Evolutionary conservation across 2,113 vertebrate genomes (phyloP).

Genomic region (Trichechus manatus): DNA sequence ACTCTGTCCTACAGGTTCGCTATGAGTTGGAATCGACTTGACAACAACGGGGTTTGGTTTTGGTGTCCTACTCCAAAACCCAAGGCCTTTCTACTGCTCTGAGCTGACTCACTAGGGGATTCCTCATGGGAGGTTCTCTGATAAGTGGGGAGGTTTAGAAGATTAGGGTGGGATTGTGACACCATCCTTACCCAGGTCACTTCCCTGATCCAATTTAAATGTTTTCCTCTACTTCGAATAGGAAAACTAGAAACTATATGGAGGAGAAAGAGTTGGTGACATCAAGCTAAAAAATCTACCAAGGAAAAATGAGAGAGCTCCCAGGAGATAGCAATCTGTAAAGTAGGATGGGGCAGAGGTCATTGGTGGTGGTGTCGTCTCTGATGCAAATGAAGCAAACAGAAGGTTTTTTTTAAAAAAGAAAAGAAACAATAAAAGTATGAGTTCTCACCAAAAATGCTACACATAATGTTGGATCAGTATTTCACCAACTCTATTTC

Average conservation of each 20-base stretch:
- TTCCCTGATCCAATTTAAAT: not conserved
- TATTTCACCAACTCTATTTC: not conserved
- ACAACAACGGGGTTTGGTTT: too few species aligned
- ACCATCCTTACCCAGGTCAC: too few species aligned
- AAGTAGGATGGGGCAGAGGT: fast-evolving
- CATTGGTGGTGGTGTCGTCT: not conserved
- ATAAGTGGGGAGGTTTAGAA: not conserved
- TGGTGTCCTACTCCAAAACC: not conserved
- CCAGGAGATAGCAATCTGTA: not conserved
- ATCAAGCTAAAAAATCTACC: not conserved
- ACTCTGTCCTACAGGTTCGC: too few species aligned
- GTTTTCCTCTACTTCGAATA: not conserved
- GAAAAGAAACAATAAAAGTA: not conserved
- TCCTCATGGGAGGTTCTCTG: not conserved
- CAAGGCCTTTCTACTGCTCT: not conserved
- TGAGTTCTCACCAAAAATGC: not conserved
- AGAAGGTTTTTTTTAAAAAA: not conserved
- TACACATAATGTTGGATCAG: not conserved
- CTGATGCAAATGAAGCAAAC: not conserved
- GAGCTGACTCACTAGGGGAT: fast-evolving
- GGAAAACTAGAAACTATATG: not conserved
- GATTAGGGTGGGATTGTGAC: too few species aligned
- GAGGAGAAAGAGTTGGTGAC: not conserved
- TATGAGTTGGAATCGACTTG: too few species aligned
- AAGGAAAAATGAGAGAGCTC: not conserved